Evolutionary conservation across 2,113 vertebrate genomes (phyloP).

Genomic region (Lagenorhynchus albirostris): DNA sequence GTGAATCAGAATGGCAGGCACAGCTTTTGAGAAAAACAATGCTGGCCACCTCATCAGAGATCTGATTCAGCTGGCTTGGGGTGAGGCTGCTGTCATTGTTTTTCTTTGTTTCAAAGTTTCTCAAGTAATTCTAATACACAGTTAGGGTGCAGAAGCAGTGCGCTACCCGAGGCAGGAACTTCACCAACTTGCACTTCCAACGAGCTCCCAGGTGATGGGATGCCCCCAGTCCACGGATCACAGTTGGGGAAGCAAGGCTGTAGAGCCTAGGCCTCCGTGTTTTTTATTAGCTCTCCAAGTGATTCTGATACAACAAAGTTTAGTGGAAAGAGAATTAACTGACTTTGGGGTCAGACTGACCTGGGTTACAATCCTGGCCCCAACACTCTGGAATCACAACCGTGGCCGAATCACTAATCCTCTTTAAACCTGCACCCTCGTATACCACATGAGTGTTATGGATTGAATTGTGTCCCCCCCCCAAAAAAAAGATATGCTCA

Average conservation of each 20-base stretch:
- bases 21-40: background rate
- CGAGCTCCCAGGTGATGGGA: background rate
- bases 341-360: background rate
- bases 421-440: background rate
- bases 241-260: fast-evolving
- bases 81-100: background rate
- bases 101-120: background rate
- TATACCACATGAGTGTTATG: background rate
- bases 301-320: background rate
- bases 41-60: background rate
- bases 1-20: background rate
- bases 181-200: background rate
- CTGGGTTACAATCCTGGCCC: background rate
- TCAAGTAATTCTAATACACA: background rate
- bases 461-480: background rate
- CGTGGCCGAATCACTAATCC: background rate
- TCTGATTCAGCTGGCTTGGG: background rate
- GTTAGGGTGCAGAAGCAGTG: background rate
- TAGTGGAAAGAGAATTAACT: background rate
- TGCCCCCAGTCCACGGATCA: background rate
- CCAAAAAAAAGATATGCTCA: background rate
- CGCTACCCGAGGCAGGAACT: too few relatives aligned
- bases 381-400: background rate
- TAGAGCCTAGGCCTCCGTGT: background rate
- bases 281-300: background rate